Evolutionary conservation across 2,113 vertebrate genomes (phyloP).

Genomic region (Serinus canaria): DNA sequence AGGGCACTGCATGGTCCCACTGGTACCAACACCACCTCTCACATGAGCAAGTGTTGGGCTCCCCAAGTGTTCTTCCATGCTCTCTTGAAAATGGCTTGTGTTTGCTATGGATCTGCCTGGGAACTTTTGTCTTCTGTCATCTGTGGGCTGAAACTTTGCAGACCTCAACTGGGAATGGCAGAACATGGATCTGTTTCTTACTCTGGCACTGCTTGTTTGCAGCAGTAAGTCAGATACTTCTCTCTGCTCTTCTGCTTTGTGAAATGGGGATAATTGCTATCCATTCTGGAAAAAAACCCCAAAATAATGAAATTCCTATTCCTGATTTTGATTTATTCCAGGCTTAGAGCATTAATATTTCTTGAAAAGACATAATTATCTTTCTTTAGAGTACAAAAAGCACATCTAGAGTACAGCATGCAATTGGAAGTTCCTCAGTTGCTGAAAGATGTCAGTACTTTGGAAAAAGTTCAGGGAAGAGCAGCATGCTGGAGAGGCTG

Average conservation of each 20-base stretch:
- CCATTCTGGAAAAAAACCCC: neutral
- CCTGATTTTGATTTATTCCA: slow-evolving; percentile 21
- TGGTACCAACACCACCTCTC: neutral
- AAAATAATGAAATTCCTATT: neutral
- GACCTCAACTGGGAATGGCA: neutral
- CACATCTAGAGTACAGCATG: slow-evolving; percentile 12
- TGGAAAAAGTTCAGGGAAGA: slow-evolving; percentile 52
- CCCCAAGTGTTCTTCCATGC: fast-evolving
- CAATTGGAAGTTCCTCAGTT: slow-evolving; percentile 21
- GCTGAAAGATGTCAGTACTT: slow-evolving; percentile 43
- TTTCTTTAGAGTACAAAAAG: slow-evolving; percentile 11
- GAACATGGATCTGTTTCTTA: neutral
- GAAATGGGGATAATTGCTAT: neutral
- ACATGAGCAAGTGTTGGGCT: fast-evolving
- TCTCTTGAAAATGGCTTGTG: neutral
- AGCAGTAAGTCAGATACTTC: neutral
- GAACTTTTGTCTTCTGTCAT: neutral
- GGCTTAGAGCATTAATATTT: slow-evolving; percentile 13
- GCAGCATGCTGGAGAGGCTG: slow-evolving; percentile 19
- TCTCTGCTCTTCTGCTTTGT: neutral
- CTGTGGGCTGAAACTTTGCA: neutral
- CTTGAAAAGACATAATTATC: slow-evolving; percentile 42
- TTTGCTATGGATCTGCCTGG: neutral
- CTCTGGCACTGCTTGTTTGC: neutral
- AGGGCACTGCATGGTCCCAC: neutral